phyloP scores from a whole-genome alignment of 2,113 vertebrate species.

The Entomyzon cyanotis region DNA sequence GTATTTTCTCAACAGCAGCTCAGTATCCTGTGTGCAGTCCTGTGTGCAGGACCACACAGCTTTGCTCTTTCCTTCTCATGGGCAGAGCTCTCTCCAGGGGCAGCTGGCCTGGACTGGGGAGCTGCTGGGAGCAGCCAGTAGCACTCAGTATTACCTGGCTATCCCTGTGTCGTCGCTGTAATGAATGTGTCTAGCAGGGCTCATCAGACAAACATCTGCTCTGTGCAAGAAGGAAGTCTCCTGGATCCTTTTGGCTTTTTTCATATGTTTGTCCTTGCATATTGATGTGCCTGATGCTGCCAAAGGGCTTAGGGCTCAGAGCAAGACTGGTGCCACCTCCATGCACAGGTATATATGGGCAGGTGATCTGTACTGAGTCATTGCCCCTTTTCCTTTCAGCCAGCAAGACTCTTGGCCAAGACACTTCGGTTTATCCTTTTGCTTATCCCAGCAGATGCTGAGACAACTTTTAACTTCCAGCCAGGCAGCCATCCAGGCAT shows the following conservation, averaged over 20 bases:
- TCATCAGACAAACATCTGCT: accelerated
- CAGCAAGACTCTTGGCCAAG: not conserved
- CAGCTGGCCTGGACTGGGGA: not conserved
- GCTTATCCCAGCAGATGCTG: not conserved
- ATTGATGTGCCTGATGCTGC: not conserved
- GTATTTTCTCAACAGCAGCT: not conserved
- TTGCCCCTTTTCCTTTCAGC: not conserved
- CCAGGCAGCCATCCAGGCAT: not conserved
- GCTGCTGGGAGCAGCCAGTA: not conserved
- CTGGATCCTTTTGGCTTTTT: not conserved
- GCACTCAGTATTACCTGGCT: not conserved
- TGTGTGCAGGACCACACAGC: not conserved
- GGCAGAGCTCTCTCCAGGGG: not conserved
- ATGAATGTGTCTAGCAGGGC: not conserved
- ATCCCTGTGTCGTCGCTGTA: accelerated
- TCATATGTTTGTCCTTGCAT: not conserved
- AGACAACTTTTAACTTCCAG: not conserved
- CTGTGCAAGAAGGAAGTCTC: not conserved
- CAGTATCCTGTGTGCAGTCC: no score
- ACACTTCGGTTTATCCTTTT: not conserved
- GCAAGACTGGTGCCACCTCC: not conserved
- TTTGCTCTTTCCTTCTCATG: not conserved
- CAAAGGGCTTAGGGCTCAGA: not conserved
- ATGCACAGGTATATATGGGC: not conserved
- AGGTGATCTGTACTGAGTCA: not conserved